Evolutionary conservation across 2,888 invertebrate species (phyloP).

Genomic region (Diachrysia chrysitis): DNA sequence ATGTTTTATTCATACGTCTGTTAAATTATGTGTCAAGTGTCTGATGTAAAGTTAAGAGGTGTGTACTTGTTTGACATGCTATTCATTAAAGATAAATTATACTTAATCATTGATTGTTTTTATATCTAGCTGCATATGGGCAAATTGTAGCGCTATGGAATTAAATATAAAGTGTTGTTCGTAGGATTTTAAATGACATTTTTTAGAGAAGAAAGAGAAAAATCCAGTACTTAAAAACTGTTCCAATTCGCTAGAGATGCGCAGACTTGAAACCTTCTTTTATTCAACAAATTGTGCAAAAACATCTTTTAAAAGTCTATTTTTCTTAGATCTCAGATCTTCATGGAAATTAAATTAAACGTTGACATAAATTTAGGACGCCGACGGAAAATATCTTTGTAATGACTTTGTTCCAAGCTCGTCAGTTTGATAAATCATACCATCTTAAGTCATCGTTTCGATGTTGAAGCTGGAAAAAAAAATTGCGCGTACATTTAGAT

Average conservation of each 20-base stretch:
- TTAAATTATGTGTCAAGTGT: slow-evolving; percentile 26
- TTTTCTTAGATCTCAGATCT: slow-evolving; percentile 38
- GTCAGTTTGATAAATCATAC: slow-evolving; percentile 58
- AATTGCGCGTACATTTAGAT: slow-evolving; percentile 56
- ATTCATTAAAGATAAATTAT: too few species aligned
- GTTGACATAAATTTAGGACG: slow-evolving; percentile 49
- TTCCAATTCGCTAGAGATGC: slow-evolving; percentile 2
- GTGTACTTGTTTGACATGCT: background rate
- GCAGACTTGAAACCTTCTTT: slow-evolving; percentile 9
- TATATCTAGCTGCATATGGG: too few species aligned
- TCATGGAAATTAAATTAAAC: slow-evolving; percentile 55
- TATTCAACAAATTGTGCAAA: slow-evolving; percentile 25
- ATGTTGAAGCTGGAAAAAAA: slow-evolving; percentile 59
- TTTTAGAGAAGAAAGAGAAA: background rate
- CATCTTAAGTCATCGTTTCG: slow-evolving; percentile 67
- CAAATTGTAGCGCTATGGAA: too few species aligned
- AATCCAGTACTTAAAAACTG: slow-evolving; percentile 2
- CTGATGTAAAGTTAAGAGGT: background rate
- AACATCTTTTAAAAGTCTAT: slow-evolving; percentile 28
- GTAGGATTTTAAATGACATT: too few species aligned
- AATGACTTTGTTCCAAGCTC: slow-evolving; percentile 53
- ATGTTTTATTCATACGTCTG: slow-evolving; percentile 45
- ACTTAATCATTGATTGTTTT: too few species aligned
- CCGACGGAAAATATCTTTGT: slow-evolving; percentile 48
- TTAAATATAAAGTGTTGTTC: too few species aligned